Conservation (phyloP, 2,113 vertebrate species). For the Oncorhynchus kisutch region DNA sequence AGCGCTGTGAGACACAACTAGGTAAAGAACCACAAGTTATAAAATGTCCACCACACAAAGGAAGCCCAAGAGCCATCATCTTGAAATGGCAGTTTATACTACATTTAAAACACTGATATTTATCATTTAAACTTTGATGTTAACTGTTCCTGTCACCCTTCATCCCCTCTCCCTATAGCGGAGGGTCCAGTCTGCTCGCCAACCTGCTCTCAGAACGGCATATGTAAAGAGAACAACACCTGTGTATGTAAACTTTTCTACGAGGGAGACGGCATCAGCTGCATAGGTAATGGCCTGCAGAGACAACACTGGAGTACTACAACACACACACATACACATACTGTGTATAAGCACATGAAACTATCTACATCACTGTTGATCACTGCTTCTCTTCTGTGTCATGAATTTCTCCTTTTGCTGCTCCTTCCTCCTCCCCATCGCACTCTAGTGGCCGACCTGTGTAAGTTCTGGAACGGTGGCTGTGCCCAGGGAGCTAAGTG, state of each 20-base stretch:
- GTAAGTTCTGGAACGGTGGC: constrained; percentile 84
- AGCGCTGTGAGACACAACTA: constrained; percentile 75
- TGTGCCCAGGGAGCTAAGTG: constrained; percentile 81
- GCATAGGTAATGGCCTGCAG: constrained; percentile 76
- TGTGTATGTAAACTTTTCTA: constrained; percentile 86
- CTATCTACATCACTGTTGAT: background rate
- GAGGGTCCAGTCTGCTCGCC: constrained; percentile 74
- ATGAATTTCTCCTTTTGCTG: background rate
- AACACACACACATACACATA: background rate
- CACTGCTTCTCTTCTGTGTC: too few relatives aligned
- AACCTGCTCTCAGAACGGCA: constrained; percentile 77
- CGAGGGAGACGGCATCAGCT: constrained; percentile 84
- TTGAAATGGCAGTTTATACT: background rate
- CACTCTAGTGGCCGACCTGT: constrained; percentile 78
- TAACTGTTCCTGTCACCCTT: background rate
- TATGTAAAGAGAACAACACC: constrained; percentile 83
- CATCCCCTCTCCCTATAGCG: constrained; percentile 51
- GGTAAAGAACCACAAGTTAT: constrained; percentile 64
- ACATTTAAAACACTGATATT: too few relatives aligned
- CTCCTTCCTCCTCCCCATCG: background rate
- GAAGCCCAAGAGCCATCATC: too few relatives aligned
- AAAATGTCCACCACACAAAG: too few relatives aligned
- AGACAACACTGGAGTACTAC: background rate
- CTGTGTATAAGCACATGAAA: background rate
- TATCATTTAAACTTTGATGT: background rate